Base-by-base conservation (phyloP, 2,797 vertebrate genomes). In the Galagoides demidoff region DNA sequence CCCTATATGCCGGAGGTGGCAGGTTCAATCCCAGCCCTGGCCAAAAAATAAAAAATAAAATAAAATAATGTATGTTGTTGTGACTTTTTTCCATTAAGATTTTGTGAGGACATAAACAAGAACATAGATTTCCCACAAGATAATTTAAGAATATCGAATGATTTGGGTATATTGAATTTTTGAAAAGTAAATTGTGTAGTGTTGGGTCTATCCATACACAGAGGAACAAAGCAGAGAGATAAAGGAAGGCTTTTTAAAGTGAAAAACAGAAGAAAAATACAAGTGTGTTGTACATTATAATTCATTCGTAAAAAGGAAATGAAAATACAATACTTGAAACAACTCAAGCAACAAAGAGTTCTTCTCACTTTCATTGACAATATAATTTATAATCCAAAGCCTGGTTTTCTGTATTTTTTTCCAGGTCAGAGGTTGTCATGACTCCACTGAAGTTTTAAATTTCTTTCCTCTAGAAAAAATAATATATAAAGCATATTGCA, bases 331-430 rank as follows among this genome's bases (percentile, higher is more conserved):
- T 95, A 85, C 59, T 97, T 96, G 71, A 97, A 98, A 96, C 37
- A 86, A 94, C 70, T 97, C 63, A 70, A 82, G 77, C 27, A 97
- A 82, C 90, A 98, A 95, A 79, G 43, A 79, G 39, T 94, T 97
- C 82, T 97, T 93, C 93, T 97, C 73, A 84, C 78, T 34, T 95
- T 23, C 77, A 95, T 94, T 97, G 97, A 96, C 92, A 96, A 96
- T 97, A 89, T 96, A 97, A 98, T 97, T 97, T 97, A 97, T 97
- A 97, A 96, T 87, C 16, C 85, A 97, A 52, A 68, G 91, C 89
- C 71, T 96, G 37, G 17, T 25, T 96, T 97, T 97, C 63, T 95
- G 45, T 93, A 74, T 39, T 92, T 95, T 94, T 95, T 74, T 79
- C 61, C 20, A 90, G 90, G 93, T 96, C 94, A 96, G 64, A 97